Evolutionary conservation across 2,888 invertebrate genomes (phyloP).

Genomic region (Nomada ruficornis): DNA sequence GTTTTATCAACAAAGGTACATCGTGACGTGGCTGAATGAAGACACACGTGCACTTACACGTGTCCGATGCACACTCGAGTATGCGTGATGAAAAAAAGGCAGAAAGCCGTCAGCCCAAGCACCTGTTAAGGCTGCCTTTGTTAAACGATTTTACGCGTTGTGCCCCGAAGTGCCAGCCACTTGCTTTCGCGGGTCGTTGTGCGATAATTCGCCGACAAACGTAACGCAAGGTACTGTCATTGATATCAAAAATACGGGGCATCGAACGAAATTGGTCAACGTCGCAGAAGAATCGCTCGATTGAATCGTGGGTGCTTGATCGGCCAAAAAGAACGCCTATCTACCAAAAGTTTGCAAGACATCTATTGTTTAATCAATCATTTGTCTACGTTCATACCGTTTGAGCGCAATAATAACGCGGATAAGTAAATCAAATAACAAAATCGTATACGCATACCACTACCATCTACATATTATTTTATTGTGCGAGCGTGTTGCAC

Average conservation of each 20-base stretch:
- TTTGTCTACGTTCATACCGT: no score
- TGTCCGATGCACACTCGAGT: conserved; percentile 50
- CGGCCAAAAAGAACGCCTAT: no score
- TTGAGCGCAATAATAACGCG: no score
- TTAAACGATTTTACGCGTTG: conserved; percentile 59
- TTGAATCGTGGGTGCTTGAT: no score
- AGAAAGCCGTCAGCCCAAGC: conserved; percentile 37
- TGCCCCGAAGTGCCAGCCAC: conserved; percentile 45
- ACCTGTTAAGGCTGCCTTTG: conserved; percentile 62
- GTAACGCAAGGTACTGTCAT: neutral
- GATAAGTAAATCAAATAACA: no score
- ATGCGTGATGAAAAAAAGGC: conserved; percentile 40
- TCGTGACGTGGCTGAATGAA: conserved; percentile 37
- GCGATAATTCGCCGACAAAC: conserved; percentile 31
- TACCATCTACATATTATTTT: no score
- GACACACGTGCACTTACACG: conserved; percentile 54
- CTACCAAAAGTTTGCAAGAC: no score
- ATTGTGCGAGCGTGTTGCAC: no score
- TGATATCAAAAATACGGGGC: neutral
- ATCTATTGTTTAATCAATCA: no score
- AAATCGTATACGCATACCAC: no score
- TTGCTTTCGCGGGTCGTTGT: conserved; percentile 32
- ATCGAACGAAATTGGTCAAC: neutral
- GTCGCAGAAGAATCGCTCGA: neutral
- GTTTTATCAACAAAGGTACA: conserved; percentile 44